Base-by-base conservation (phyloP, 2,113 vertebrate species). In the Neogobius melanostomus region DNA sequence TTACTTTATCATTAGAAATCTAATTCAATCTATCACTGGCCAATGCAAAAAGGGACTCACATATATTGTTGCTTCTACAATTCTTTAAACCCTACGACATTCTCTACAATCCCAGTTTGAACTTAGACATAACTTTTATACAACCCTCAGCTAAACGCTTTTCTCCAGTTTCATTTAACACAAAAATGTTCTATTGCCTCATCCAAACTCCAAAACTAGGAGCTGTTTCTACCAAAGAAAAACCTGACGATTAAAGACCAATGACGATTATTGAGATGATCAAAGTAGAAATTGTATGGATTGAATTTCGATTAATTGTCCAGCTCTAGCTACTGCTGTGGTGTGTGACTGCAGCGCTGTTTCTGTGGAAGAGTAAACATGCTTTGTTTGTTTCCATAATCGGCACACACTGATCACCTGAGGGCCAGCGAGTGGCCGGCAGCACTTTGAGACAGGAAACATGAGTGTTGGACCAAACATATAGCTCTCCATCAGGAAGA, bases 361-460 rank as follows among this genome's bases (percentile, higher is more conserved):
- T 81, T 80, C 71, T 70, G 71, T 76, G 72, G 80, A 79, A 84
- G 79, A 83, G 88, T 90, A 93, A 90, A 90, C 83, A 82, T 4
- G 51, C 82, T 80, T 77, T 92, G 88, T 92, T 92, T 91, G 90
- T 89, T 89, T 89, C 82, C 71, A 85, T 89, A 90, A 91, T 92
- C 87, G 84, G 52, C 17, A 82, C 84, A 77, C 88, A 80, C 83
- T 68, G 66, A 89, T 92, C 91, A 90, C 87, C 88, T 85, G 86
- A 88, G 82, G 81, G 83, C 79, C 73, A 71, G 68, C 5, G 52
- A 83, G 74, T 62, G 45, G 84, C 78, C 16, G 57, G 74, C 66
- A 62, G 71, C 71, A 63, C 68, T 48, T 61, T 57, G 66, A 68
- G 83, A 83, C 88, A 89, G 88, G 84, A 90, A 89, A 82, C 79